Evolutionary conservation across 2,113 vertebrate species (phyloP).

Genomic region (Pelecanus crispus): DNA sequence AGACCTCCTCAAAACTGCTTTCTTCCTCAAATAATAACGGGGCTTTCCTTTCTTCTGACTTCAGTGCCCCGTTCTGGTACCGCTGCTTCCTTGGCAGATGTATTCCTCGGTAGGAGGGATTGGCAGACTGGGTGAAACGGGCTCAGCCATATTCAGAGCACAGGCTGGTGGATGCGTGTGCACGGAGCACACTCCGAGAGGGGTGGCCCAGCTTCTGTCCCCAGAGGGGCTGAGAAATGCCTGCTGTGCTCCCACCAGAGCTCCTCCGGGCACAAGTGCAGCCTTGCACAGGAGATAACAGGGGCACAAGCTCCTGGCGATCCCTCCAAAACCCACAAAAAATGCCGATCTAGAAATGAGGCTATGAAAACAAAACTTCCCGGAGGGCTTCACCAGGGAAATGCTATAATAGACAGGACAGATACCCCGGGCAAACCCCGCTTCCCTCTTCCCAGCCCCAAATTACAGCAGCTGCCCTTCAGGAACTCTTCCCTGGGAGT

Average conservation of each 20-base stretch:
- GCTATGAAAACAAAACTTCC: not conserved
- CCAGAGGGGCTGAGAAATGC: not conserved
- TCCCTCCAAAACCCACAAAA: not conserved
- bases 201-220: not conserved
- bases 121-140: not conserved
- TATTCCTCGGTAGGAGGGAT: too few species aligned
- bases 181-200: not conserved
- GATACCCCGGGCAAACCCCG: accelerated
- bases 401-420: accelerated
- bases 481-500: not conserved
- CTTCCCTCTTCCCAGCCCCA: not conserved
- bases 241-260: not conserved
- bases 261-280: not conserved
- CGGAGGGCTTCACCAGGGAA: not conserved
- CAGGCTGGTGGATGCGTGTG: not conserved
- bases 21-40: not conserved
- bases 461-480: not conserved
- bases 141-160: not conserved
- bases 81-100: not conserved
- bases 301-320: not conserved
- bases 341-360: not conserved
- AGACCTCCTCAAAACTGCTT: not conserved
- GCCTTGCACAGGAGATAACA: not conserved
- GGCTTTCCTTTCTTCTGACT: not conserved
- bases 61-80: not conserved